phyloP scores from a whole-genome alignment of 1,140 invertebrate genomes.

The Riptortus pedestris region DNA sequence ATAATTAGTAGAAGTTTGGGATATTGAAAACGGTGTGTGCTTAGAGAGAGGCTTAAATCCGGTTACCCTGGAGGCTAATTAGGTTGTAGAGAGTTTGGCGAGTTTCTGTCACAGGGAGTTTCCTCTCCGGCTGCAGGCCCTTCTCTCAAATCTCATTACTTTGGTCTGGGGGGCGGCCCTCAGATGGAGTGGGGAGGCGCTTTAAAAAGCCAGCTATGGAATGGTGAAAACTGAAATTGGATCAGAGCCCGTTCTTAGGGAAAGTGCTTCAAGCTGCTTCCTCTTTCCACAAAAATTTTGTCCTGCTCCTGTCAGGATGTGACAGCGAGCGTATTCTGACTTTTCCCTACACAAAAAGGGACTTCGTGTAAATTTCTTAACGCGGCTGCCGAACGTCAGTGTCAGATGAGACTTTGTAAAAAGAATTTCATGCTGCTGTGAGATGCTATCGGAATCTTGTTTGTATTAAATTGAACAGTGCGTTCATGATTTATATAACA shows the following conservation, averaged over 20 bases:
- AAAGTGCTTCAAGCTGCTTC: neutral
- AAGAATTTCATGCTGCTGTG: too few relatives aligned
- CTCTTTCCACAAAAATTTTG: neutral
- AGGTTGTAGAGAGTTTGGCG: neutral
- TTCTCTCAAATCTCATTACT: neutral
- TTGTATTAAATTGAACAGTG: too few relatives aligned
- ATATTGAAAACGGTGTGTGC: conserved; percentile 18
- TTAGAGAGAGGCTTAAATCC: neutral
- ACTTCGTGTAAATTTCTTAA: too few relatives aligned
- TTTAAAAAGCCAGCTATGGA: neutral
- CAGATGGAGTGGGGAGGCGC: neutral
- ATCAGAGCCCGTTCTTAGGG: neutral
- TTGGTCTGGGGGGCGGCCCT: neutral
- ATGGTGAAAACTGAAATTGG: conserved; percentile 8
- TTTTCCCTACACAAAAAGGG: too few relatives aligned
- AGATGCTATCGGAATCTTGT: too few relatives aligned
- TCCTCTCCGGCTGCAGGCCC: too few relatives aligned
- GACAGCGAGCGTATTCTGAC: too few relatives aligned
- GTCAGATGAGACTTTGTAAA: neutral
- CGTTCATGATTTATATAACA: too few relatives aligned
- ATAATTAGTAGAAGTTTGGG: too few relatives aligned
- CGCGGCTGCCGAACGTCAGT: neutral
- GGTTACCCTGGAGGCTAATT: neutral
- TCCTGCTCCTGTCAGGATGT: too few relatives aligned
- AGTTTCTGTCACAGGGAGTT: neutral